Conservation (phyloP, 1,140 invertebrate genomes). For the Drosophila kepulauana region DNA sequence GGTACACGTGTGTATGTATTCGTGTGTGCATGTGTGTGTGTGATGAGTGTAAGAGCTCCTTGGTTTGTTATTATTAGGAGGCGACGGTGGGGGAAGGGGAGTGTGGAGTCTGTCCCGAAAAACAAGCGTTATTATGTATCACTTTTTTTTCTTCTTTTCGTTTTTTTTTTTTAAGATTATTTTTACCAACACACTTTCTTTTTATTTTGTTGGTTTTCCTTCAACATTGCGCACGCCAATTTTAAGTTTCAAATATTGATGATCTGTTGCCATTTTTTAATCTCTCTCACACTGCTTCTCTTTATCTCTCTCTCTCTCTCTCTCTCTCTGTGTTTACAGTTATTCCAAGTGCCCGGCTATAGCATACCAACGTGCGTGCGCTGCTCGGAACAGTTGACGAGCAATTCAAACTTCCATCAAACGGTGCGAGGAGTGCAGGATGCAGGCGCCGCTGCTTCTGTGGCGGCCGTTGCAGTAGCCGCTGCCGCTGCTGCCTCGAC, state of each 20-base stretch:
- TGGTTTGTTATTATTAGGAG: slow-evolving; percentile 69
- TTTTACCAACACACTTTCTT: slow-evolving; percentile 40
- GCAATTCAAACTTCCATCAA: slow-evolving; percentile 81
- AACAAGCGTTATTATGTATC: slow-evolving; percentile 54
- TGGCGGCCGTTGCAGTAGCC: slow-evolving; percentile 54
- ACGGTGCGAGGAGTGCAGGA: slow-evolving; percentile 61
- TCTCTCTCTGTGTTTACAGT: slow-evolving; percentile 57
- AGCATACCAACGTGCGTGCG: slow-evolving; percentile 84
- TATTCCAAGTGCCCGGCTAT: slow-evolving; percentile 84
- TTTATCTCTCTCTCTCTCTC: slow-evolving; percentile 17
- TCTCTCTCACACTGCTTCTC: no score
- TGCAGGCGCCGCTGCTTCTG: slow-evolving; percentile 45
- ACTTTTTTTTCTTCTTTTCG: slow-evolving; percentile 29
- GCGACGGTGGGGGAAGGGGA: not conserved
- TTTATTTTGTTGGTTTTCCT: slow-evolving; percentile 30
- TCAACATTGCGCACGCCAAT: slow-evolving; percentile 22
- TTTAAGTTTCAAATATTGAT: slow-evolving; percentile 39
- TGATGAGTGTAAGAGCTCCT: slow-evolving; percentile 46
- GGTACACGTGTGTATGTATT: slow-evolving; percentile 23
- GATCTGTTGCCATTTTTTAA: slow-evolving; percentile 6
- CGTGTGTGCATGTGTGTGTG: slow-evolving; percentile 34
- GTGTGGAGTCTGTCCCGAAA: slow-evolving; percentile 37
- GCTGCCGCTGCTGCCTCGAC: slow-evolving; percentile 59
- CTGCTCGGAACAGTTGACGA: slow-evolving; percentile 84
- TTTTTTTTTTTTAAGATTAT: slow-evolving; percentile 6